A percentile compares a stretch with the other conserved stretches of the same genome.
Conservation (phyloP, 2,888 invertebrate genomes). For the Chydorus sphaericus region DNA sequence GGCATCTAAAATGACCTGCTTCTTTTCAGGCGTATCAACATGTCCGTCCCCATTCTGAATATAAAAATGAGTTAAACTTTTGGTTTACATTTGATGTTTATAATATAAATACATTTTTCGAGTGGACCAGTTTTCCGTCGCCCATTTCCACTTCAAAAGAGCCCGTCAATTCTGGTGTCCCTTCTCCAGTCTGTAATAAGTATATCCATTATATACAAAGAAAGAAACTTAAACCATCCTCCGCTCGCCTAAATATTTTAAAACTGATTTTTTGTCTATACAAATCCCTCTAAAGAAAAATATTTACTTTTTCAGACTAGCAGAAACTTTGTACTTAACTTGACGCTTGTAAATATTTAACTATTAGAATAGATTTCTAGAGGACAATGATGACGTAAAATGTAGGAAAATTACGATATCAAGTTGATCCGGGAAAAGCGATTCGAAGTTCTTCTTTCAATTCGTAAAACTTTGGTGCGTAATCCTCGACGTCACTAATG, state of each 20-base stretch:
- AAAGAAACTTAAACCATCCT: no score
- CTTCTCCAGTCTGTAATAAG: conserved; percentile 12
- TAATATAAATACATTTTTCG: conserved; percentile 15
- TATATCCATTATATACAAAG: no score
- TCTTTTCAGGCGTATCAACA: conserved; percentile 16
- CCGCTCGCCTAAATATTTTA: no score
- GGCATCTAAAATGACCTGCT: conserved; percentile 15
- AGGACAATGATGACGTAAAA: no score
- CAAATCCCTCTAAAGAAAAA: no score
- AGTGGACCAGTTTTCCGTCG: conserved; percentile 15
- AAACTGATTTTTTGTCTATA: no score
- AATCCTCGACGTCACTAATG: no score
- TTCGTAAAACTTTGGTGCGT: no score
- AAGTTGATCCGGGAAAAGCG: conserved; percentile 18
- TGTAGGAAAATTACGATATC: conserved; percentile 15
- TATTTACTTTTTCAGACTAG: no score
- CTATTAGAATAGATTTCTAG: not conserved
- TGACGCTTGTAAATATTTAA: no score
- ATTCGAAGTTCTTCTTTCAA: not conserved
- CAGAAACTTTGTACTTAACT: no score
- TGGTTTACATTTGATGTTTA: not conserved
- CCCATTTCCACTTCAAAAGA: conserved; percentile 15
- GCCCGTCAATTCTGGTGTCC: conserved; percentile 13
- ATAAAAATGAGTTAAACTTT: not conserved
- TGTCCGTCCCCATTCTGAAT: conserved; percentile 16